These are phyloP conservation scores for Corythucha ciliata DNA, from an alignment of 2,888 invertebrate species.

Conservation along the genomic window DNA sequence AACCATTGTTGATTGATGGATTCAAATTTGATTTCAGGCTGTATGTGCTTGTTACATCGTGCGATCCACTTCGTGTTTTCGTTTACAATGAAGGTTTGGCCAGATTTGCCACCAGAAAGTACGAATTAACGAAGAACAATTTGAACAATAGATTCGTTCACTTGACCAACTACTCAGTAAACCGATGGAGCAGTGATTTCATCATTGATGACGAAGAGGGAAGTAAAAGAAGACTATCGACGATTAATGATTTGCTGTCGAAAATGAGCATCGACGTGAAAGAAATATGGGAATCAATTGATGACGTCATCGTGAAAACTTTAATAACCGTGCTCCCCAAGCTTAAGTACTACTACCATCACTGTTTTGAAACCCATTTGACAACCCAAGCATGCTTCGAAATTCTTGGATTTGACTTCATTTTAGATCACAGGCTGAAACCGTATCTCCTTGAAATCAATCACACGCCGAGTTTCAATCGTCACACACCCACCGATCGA, in stretches of 20 bases:
- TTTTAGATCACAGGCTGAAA: constrained; percentile 73
- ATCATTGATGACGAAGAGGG: constrained; percentile 75
- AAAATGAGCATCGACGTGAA: constrained; percentile 63
- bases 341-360: constrained; percentile 76
- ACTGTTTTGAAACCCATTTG: constrained; percentile 83
- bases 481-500: constrained; percentile 72
- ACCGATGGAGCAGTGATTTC: constrained; percentile 79
- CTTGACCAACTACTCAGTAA: constrained; percentile 86
- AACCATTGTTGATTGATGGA: constrained; percentile 78
- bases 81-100: constrained; percentile 87
- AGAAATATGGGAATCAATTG: constrained; percentile 70
- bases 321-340: constrained; percentile 79
- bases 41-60: constrained; percentile 79
- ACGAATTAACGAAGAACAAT: constrained; percentile 73
- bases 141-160: constrained; percentile 90
- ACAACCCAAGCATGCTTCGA: constrained; percentile 82
- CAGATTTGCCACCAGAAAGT: constrained; percentile 79
- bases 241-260: constrained; percentile 64
- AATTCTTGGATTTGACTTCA: constrained; percentile 80
- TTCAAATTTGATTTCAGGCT: constrained; percentile 87
- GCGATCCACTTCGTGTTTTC: constrained; percentile 80
- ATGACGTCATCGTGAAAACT: constrained; percentile 86
- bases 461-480: constrained; percentile 89
- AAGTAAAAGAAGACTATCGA: constrained; percentile 76
- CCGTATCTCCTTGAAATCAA: constrained; percentile 84